phyloP scores from a whole-genome alignment of 2,888 invertebrate genomes.

The Cataglyphis altisquamis region DNA sequence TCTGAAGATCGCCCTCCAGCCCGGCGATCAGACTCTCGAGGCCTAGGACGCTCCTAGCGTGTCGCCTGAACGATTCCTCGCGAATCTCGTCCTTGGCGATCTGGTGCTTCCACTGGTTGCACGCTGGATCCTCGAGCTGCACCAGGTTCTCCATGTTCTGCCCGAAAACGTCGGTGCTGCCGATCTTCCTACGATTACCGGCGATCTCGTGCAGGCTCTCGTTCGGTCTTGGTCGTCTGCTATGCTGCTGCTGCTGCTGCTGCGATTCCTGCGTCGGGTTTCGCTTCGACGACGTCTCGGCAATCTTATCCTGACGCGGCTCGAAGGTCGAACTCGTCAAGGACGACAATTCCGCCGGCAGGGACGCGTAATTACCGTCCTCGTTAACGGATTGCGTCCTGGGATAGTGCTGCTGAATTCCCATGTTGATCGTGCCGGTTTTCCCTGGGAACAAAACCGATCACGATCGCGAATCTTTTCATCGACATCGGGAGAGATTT shows the following conservation, averaged over 20 bases:
- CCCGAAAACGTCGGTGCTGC: conserved; percentile 84
- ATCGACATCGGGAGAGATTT: background rate
- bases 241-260: conserved; percentile 43
- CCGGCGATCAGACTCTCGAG: conserved; percentile 72
- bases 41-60: conserved; percentile 75
- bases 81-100: conserved; percentile 82
- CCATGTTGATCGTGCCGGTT: conserved; percentile 82
- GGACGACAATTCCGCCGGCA: conserved; percentile 81
- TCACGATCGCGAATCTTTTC: background rate
- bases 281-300: conserved; percentile 60
- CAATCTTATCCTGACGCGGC: conserved; percentile 68
- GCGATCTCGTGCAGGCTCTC: conserved; percentile 81
- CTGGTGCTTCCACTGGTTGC: conserved; percentile 75
- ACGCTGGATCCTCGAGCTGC: conserved; percentile 82
- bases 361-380: conserved; percentile 80
- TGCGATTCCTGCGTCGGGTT: conserved; percentile 64
- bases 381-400: conserved; percentile 79
- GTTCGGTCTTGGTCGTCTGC: conserved; percentile 54
- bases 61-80: conserved; percentile 78
- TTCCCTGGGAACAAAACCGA: conserved; percentile 71
- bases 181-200: conserved; percentile 78
- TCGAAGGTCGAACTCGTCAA: conserved; percentile 82
- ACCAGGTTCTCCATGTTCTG: conserved; percentile 84
- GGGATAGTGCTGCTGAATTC: conserved; percentile 81
- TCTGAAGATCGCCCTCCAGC: conserved; percentile 64